Conservation (phyloP, 2,888 invertebrate genomes). For the Calliscelio sp. region DNA sequence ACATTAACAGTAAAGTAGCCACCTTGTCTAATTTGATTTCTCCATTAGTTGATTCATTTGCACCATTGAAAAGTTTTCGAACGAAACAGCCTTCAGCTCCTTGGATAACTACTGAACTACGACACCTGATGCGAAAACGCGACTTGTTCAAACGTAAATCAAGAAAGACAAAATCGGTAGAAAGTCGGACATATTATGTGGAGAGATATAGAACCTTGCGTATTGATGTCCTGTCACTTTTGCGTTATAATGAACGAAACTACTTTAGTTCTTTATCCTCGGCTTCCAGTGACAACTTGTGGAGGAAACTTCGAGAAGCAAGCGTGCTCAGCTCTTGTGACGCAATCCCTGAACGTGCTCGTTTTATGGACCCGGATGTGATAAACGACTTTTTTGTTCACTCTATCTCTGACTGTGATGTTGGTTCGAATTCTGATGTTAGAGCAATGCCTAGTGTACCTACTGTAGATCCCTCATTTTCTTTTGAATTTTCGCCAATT, state of each 20-base stretch:
- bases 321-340: background rate
- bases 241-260: too few relatives aligned
- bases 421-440: background rate
- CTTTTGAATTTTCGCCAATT: background rate
- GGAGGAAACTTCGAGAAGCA: background rate
- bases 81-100: background rate
- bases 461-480: background rate
- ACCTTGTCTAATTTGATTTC: background rate
- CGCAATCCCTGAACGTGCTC: background rate
- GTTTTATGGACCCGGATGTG: background rate
- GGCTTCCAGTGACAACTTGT: background rate
- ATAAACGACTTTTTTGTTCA: background rate
- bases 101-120: too few relatives aligned
- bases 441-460: background rate
- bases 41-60: background rate
- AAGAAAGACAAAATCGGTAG: too few relatives aligned
- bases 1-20: background rate
- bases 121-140: too few relatives aligned
- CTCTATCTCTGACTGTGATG: background rate
- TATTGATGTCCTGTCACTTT: too few relatives aligned
- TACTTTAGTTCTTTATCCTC: background rate
- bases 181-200: too few relatives aligned
- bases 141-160: too few relatives aligned
- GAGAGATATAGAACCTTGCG: too few relatives aligned
- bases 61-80: background rate